Conservation (phyloP, 1,140 invertebrate genomes). For the Goniozus legneri region DNA sequence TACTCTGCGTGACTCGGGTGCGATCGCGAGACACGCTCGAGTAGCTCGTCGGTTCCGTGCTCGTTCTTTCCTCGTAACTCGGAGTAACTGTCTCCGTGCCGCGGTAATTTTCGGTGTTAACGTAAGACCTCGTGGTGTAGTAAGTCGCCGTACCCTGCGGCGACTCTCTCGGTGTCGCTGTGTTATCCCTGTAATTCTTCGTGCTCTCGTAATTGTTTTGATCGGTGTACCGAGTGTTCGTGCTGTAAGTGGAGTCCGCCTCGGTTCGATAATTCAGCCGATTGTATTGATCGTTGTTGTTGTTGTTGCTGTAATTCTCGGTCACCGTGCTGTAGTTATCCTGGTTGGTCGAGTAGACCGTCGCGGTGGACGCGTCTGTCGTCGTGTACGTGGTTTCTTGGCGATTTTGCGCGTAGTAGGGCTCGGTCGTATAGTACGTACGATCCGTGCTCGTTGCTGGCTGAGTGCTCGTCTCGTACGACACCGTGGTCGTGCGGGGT, state of each 20-base stretch:
- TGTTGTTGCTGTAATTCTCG: neutral
- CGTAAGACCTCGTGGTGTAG: constrained; percentile 15
- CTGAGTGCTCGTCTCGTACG: constrained; percentile 21
- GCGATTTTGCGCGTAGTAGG: constrained; percentile 2
- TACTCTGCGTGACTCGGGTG: neutral
- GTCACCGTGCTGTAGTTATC: neutral
- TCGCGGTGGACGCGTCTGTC: constrained; percentile 1
- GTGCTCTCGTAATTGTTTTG: constrained; percentile 14
- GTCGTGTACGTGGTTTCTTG: constrained; percentile 9
- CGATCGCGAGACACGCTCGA: neutral
- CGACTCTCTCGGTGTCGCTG: neutral
- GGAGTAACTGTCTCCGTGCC: constrained; percentile 1
- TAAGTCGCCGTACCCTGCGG: neutral
- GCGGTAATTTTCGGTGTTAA: constrained; percentile 18
- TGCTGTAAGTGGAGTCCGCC: neutral
- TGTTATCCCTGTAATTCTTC: constrained; percentile 12
- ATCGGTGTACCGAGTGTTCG: constrained; percentile 4
- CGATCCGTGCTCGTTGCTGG: constrained; percentile 16
- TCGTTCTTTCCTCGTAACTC: neutral
- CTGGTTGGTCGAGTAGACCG: constrained; percentile 1
- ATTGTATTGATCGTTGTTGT: neutral
- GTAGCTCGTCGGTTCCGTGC: neutral
- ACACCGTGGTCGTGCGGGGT: constrained; percentile 30
- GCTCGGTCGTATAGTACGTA: constrained; percentile 14
- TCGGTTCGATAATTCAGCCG: no score